Evolutionary conservation across 2,797 vertebrate genomes (phyloP), one percentile per base, ranked within the genome.

Genomic region (Pseudotriccus pelzelni): DNA sequence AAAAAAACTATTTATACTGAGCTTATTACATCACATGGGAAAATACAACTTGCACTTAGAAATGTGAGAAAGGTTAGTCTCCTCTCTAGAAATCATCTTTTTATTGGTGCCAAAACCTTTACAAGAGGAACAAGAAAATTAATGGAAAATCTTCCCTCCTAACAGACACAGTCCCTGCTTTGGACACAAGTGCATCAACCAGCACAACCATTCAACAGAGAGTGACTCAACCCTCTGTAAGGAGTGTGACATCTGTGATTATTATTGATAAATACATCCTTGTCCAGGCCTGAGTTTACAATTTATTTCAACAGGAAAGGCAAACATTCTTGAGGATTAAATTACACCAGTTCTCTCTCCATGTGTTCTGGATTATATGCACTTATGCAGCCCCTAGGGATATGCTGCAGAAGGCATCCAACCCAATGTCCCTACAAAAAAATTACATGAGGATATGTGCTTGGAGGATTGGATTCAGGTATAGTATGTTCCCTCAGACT

Each of bases 161-260:
- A 88, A 84, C 55, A 77, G 72, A 77, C 12, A n/a, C 16, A 64
- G 2, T 9, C n/a, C n/a, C 20, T 46, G 43, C 67, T 93, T 63
- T n/a, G 44, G 43, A 81, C 16, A 39, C 8, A 66, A 92, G 24
- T 32, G 36, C 52, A 89, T 94, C 74, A 67, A 52, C 18, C 70
- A 79, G 63, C 49, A 58, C 70, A 76, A 79, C 30, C 34, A 60
- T 30, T 87, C 82, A 62, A 32, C 1, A 4, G 22, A 80, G 60
- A 72, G 77, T 89, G 91, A 94, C 80, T 93, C 90, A 93, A 74
- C 62, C 55, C 66, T 83, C 93, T 74, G 77, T 47, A 46, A 77
- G 84, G 64, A 96, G 17, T 19, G 2, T 68, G 68, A 80, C 75
- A 87, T 76, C 77, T 80, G 34, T 67, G 56, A 84, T 87, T 74